Evolutionary conservation across 2,797 vertebrate species (phyloP), one percentile per base, ranked within the genome.

Genomic region (Poliocrania exsul): DNA sequence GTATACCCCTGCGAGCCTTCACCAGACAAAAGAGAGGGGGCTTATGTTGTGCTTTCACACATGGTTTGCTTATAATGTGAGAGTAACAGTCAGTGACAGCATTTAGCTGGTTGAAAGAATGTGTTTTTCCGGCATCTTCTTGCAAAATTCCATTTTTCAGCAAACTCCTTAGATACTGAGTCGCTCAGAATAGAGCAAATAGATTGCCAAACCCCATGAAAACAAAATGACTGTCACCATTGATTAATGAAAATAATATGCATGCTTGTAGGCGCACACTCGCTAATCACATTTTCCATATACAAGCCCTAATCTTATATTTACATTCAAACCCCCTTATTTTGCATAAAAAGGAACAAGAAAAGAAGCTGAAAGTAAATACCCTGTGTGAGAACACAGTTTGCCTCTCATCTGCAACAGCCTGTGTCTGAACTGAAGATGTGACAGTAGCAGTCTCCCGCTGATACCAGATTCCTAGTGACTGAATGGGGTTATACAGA

Each of bases 401-500:
- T 71, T 92, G 81, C 35, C 44, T 89, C 38, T 81, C 11, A 2
- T 65, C 86, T 83, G 72, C 79, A 88, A 35, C 50, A 95, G 86
- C 46, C 84, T 83, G 38, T 56, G 75, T 70, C 94, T 95, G 92
- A 86, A 75, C 54, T 15, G 65, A 93, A 92, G 86, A 92, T 47
- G 85, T 3, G 6, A 88, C 0, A 0, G 69, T 31, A 91, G 88
- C 90, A 86, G 31, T 81, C 67, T 96, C 78, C 86, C 81, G 51
- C 56, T 80, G 62, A 94, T 60, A 73, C 19, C 64, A 93, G 88
- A 95, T 96, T 92, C 74, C 64, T 85, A 77, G 92, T 94, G 93
- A 97, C 92, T 94, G 88, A 97, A 96, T 95, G 88, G 65, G 94
- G 93, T 93, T 94, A 96, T 47, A 82, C 10, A 64, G n/a, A 85